Evolutionary conservation across 2,113 vertebrate genomes (phyloP).

Genomic region (Ameiurus melas): DNA sequence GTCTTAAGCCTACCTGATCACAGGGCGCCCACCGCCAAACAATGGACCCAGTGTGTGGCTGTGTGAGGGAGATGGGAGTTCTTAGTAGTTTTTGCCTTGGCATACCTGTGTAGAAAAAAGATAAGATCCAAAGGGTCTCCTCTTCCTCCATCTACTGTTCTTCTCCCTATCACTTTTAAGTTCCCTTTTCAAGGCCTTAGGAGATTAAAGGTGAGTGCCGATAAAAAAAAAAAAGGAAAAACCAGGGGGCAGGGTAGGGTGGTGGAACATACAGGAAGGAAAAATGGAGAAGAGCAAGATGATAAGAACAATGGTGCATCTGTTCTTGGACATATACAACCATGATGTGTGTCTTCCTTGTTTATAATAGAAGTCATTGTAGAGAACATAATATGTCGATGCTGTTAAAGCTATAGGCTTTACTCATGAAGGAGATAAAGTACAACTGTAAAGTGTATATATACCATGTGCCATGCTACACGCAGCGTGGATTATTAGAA

Average conservation of each 20-base stretch:
- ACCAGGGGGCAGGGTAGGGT: neutral
- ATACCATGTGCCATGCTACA: too few relatives aligned
- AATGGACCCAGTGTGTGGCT: constrained; percentile 49
- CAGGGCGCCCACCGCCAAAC: constrained; percentile 47
- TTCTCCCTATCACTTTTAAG: constrained; percentile 41
- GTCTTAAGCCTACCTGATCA: constrained; percentile 53
- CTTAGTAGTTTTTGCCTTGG: constrained; percentile 28
- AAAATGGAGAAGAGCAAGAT: constrained; percentile 35
- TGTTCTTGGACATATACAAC: constrained; percentile 33
- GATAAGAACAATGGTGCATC: constrained; percentile 41
- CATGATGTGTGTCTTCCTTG: neutral
- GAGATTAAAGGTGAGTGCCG: constrained; percentile 49
- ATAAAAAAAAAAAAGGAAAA: constrained; percentile 14
- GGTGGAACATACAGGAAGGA: constrained; percentile 30
- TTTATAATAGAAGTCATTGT: constrained; percentile 13
- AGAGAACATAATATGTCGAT: neutral
- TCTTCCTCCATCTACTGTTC: constrained; percentile 34
- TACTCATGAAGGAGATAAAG: neutral
- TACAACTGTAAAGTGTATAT: too few relatives aligned
- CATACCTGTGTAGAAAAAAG: constrained; percentile 46
- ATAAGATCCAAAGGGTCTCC: constrained; percentile 51
- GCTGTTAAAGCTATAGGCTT: neutral
- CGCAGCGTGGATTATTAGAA: too few relatives aligned
- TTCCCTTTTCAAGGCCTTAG: constrained; percentile 45
- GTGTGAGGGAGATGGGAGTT: constrained; percentile 24